These are phyloP conservation scores for Himalopsyche anomala DNA, from an alignment of 2,888 invertebrate genomes.

Conservation along the genomic window DNA sequence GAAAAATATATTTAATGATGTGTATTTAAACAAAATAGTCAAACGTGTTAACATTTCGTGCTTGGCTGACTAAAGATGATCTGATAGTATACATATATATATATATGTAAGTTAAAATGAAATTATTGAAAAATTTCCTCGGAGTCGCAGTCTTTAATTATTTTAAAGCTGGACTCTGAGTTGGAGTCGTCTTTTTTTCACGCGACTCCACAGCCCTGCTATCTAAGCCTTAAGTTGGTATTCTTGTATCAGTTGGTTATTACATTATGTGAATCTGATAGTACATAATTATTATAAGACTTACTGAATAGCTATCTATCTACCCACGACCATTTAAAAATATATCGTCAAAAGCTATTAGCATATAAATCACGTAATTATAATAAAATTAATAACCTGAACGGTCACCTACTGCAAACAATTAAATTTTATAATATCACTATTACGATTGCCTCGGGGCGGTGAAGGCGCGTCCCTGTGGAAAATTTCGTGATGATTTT, in stretches of 20 bases:
- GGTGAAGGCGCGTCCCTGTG: conserved; percentile 1
- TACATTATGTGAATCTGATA: background rate
- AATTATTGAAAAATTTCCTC: too few species aligned
- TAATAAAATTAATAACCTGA: background rate
- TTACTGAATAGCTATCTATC: background rate
- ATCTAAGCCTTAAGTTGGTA: background rate
- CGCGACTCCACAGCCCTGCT: too few species aligned
- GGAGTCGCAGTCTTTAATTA: too few species aligned
- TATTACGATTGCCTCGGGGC: background rate
- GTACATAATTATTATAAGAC: background rate
- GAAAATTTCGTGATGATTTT: conserved; percentile 1
- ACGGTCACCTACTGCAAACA: background rate
- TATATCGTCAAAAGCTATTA: background rate
- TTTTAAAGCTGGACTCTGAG: too few species aligned
- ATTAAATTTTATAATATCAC: conserved; percentile 2
- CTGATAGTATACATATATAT: too few species aligned
- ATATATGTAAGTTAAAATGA: too few species aligned
- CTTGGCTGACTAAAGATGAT: too few species aligned
- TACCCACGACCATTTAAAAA: conserved; percentile 3
- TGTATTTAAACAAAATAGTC: too few species aligned
- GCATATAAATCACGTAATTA: conserved; percentile 10
- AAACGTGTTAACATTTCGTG: too few species aligned
- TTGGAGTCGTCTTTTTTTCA: too few species aligned
- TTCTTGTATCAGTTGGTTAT: background rate
- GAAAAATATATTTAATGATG: too few species aligned